Evolutionary conservation across 2,113 vertebrate species (phyloP).

Genomic region (Furnarius figulus): DNA sequence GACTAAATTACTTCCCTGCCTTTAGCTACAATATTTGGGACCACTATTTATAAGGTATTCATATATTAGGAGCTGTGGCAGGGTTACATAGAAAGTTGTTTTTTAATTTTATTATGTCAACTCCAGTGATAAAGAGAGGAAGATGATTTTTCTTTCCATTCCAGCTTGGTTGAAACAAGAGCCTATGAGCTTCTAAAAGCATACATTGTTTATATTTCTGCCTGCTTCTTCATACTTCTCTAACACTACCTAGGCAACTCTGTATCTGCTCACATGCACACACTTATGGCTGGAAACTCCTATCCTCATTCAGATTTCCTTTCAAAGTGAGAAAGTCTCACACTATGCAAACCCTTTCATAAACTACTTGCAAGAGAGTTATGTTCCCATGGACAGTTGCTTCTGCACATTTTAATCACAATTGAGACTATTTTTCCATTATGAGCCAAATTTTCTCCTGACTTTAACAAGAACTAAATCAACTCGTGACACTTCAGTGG

Average conservation of each 20-base stretch:
- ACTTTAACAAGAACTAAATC: neutral
- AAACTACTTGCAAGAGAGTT: neutral
- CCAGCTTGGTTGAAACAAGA: neutral
- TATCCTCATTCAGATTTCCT: neutral
- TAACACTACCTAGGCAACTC: neutral
- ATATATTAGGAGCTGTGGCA: neutral
- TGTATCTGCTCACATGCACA: neutral
- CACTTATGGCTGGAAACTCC: neutral
- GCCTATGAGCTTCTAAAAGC: neutral
- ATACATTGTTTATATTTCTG: neutral
- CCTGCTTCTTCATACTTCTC: neutral
- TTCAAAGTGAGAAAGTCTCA: neutral
- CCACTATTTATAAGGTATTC: neutral
- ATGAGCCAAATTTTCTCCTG: neutral
- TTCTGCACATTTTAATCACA: neutral
- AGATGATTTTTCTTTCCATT: neutral
- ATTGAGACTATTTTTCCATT: neutral
- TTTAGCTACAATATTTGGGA: neutral
- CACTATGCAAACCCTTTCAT: neutral
- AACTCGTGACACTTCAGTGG: neutral
- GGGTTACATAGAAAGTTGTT: fast-evolving
- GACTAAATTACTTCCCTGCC: neutral
- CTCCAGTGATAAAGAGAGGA: neutral
- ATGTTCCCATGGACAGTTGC: neutral
- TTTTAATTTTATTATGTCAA: neutral